Percentiles rank a stretch among this genome's conserved stretches.
These are phyloP conservation scores for Hafferia zeledoni DNA, from an alignment of 2,797 vertebrate species.

Conservation along the genomic window DNA sequence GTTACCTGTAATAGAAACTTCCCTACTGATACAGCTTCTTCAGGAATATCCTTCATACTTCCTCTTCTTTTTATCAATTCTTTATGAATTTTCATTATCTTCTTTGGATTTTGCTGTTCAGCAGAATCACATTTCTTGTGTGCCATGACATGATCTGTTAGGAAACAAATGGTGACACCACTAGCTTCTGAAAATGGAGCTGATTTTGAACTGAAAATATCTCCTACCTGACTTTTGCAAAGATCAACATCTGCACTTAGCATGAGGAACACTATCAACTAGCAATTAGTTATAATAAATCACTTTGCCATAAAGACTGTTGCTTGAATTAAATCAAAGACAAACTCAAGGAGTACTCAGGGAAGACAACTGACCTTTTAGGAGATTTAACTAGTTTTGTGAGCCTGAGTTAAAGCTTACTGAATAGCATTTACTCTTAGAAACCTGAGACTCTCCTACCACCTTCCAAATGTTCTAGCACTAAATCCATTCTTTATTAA, in stretches of 20 bases:
- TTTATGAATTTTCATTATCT: conserved; percentile 58
- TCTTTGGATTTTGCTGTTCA: conserved; percentile 12
- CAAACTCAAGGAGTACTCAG: neutral
- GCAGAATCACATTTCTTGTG: conserved; percentile 3
- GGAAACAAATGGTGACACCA: neutral
- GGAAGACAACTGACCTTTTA: neutral
- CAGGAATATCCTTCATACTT: conserved; percentile 39
- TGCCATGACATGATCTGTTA: neutral
- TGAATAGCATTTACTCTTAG: neutral
- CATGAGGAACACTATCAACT: neutral
- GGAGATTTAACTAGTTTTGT: neutral
- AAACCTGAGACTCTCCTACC: neutral
- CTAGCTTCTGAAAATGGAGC: neutral
- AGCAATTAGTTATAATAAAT: neutral
- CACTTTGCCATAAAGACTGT: neutral
- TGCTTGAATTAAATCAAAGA: conserved; percentile 1
- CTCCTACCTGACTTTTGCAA: neutral
- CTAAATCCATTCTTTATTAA: neutral
- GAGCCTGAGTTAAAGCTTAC: neutral
- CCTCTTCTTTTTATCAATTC: conserved; percentile 42
- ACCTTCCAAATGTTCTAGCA: neutral
- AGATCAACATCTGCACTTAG: neutral
- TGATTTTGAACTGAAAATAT: neutral
- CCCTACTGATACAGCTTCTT: conserved; percentile 45
- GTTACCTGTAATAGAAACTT: conserved; percentile 68